Conservation (phyloP, 2,888 invertebrate genomes). For the Melinopterus prodromus region DNA sequence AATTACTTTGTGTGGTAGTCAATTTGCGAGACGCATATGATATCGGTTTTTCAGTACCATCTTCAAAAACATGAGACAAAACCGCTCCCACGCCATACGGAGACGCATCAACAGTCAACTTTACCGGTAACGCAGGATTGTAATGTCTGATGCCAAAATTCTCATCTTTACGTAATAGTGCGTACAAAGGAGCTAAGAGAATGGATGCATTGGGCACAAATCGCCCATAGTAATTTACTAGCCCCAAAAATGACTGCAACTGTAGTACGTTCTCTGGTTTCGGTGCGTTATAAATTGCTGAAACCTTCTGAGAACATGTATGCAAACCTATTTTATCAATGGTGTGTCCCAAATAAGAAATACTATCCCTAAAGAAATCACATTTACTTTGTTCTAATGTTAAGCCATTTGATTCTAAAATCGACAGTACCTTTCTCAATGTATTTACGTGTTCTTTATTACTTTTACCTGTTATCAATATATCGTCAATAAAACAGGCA, state of each 20-base stretch:
- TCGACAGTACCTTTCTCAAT: background rate
- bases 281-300: slow-evolving; percentile 9
- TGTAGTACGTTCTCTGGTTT: slow-evolving; percentile 5
- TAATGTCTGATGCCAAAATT: slow-evolving; percentile 11
- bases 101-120: slow-evolving; percentile 41
- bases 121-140: slow-evolving; percentile 5
- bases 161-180: slow-evolving; percentile 36
- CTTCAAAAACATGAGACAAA: too few relatives aligned
- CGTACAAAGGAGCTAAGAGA: too few relatives aligned
- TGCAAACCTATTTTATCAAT: slow-evolving; percentile 8
- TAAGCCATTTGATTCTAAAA: slow-evolving; percentile 31
- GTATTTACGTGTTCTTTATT: slow-evolving; percentile 32
- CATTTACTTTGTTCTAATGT: slow-evolving; percentile 27
- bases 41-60: too few relatives aligned
- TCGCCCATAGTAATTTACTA: slow-evolving; percentile 15
- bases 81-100: too few relatives aligned
- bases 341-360: slow-evolving; percentile 14
- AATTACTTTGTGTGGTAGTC: too few relatives aligned
- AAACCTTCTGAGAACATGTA: background rate
- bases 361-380: slow-evolving; percentile 8
- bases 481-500: slow-evolving; percentile 37
- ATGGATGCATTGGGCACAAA: slow-evolving; percentile 14
- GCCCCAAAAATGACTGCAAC: slow-evolving; percentile 1
- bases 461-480: slow-evolving; percentile 35
- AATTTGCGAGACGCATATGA: too few relatives aligned